Conservation (phyloP, 2,888 invertebrate species). For the Drosophila kambysellisi region DNA sequence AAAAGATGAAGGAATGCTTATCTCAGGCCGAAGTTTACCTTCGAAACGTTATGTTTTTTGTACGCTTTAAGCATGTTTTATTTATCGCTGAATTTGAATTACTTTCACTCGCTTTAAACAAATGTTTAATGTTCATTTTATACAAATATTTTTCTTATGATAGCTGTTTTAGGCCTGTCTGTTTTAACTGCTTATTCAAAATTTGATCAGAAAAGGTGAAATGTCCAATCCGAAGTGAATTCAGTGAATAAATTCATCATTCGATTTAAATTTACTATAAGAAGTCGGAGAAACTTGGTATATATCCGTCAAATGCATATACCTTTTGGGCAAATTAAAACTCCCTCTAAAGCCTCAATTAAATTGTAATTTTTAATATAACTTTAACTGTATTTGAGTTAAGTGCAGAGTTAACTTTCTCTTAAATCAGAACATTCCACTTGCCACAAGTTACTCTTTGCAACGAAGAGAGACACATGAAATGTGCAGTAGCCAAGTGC, state of each 20-base stretch:
- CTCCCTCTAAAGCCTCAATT: not conserved
- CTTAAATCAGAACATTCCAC: not conserved
- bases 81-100: not conserved
- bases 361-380: not conserved
- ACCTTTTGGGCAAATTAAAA: not conserved
- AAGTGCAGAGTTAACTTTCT: not conserved
- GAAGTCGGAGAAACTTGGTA: not conserved
- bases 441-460: slow-evolving; percentile 3
- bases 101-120: not conserved
- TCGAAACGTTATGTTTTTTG: not conserved
- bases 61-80: not conserved
- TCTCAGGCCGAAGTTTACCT: not conserved
- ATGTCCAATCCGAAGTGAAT: not conserved
- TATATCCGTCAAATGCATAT: not conserved
- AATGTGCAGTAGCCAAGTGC: slow-evolving; percentile 21
- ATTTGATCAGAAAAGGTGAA: not conserved
- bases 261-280: not conserved
- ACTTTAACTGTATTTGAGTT: not conserved
- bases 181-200: not conserved
- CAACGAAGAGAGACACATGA: not conserved
- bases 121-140: not conserved
- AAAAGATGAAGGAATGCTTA: not conserved
- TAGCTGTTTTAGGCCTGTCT: not conserved
- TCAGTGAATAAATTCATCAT: not conserved
- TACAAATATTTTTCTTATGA: not conserved